Base-by-base conservation (phyloP, 1,140 invertebrate genomes). In the Drosophila nebulosa region DNA sequence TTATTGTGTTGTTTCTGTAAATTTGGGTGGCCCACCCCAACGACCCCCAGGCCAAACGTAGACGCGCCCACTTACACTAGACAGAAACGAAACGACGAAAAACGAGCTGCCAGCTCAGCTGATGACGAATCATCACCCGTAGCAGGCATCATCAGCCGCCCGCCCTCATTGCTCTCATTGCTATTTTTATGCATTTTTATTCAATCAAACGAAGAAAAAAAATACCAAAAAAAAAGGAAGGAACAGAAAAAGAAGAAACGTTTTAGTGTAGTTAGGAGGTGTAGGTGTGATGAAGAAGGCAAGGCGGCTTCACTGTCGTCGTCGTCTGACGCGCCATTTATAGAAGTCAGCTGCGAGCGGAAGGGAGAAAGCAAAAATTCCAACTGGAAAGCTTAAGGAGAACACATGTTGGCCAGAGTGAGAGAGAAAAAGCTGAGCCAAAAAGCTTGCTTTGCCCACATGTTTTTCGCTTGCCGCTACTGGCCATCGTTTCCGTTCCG, bases 151-250 rank as follows among this genome's bases (percentile, higher is more conserved):
- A n/a, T 18, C 32, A n/a, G 36, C 21, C 9, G 2, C 4, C 9
- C 30, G 1, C 22, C 32, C 64, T 61, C 64, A 76, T 68, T 76
- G 73, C 69, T 21, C 7, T 16, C 63, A 74, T 79, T 81, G 81
- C 83, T 86, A 86, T 86, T 86, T 86, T 81, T 86, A 88, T 86
- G 78, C 83, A 86, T 86, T 88, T 76, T 86, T 88, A 88, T 88
- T 86, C 78, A 86, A 86, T 86, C 78, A 86, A 72, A 24, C 26
- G 22, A 24, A 53, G 12, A 24, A 53, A 14, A 22, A 36, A 61
- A n/a, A n/a, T 14, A 24, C 27, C 6, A 24, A 53, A 14, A 22
- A 56, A 79, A 73, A 68, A 68, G 16, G 24, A 55, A 32, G 5
- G 16, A 55, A n/a, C n/a, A 27, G 26, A 18, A n/a, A 21, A 46